Base-by-base conservation (phyloP, 2,888 invertebrate species). In the Galeopsomyia nigrocyanea region DNA sequence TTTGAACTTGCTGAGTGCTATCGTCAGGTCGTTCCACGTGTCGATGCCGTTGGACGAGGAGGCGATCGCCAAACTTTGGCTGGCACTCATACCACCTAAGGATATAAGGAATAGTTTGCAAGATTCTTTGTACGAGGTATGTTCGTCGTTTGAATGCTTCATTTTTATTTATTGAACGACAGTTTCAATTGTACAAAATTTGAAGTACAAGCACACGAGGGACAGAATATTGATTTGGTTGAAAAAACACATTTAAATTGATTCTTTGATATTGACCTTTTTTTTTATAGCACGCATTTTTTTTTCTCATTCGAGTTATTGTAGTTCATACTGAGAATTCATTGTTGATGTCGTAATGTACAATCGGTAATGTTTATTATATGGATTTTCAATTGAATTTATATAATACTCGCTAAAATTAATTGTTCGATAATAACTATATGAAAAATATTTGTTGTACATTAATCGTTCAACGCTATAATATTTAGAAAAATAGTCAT, bases 51-150 rank as follows among this genome's bases (percentile, higher is more conserved):
- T 84, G n/a, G 80, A 80, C 51, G 81, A 83, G 14, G 82, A 82
- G 31, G 79, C 83, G 13, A 81, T 84, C n/a, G 81, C 83, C 0
- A 84, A 82, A 69, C 67, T 86, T 0, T 86, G 85, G 83, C 76
- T 86, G n/a, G 80, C 79, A 2, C 76, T 86, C 7, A 80, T 83
- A 22, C 86, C 86, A 17, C 86, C 86, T 0, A 73, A 76, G 0
- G 82, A 81, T 21, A 82, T 86, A 10, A 81, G 80, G 0, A 81
- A 82, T 56, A 86, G 86, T 49, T 80, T 86, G 79, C 70, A 85
- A 39, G 80, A 82, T 61, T 82, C 81, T 5, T 71, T 86, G 6
- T 86, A 86, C 67, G 81, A 84, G 66, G 83, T 82, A 68, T 79
- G 79, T 76, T 67, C 14, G 9, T 22, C 5, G 22, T 26, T 10